Percentiles rank a stretch among this genome's conserved stretches.
Conservation (phyloP, 2,113 vertebrate species). For the Pyrgilauda ruficollis region DNA sequence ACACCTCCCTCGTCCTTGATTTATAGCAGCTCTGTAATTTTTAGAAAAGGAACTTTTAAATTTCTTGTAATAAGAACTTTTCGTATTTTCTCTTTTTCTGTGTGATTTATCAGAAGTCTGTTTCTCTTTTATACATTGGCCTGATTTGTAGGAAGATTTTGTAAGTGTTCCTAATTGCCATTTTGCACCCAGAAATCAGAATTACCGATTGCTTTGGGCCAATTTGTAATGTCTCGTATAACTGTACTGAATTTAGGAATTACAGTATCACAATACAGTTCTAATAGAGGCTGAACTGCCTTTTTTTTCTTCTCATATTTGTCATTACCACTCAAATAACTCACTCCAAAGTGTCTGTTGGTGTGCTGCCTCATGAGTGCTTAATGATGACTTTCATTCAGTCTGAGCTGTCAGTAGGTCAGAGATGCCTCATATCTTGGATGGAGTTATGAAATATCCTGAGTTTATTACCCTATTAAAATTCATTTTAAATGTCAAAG, state of each 20-base stretch:
- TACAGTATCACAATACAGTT: not conserved
- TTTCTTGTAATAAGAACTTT: not conserved
- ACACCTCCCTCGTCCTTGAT: not conserved
- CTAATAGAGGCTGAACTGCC: not conserved
- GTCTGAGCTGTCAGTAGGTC: slow-evolving; percentile 3
- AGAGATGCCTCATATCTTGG: not conserved
- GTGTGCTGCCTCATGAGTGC: not conserved
- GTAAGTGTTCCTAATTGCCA: not conserved
- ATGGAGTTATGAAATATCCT: slow-evolving; percentile 34
- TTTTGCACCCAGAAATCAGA: not conserved
- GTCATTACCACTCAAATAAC: not conserved
- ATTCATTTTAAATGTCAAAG: slow-evolving; percentile 61
- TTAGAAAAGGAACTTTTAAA: not conserved
- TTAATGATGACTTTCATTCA: slow-evolving; percentile 21
- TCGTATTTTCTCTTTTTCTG: not conserved
- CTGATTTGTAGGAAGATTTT: not conserved
- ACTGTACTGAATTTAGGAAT: not conserved
- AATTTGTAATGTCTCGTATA: not conserved
- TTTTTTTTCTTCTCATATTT: not conserved
- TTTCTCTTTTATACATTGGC: not conserved
- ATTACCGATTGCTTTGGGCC: not conserved
- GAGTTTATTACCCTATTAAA: slow-evolving; percentile 51
- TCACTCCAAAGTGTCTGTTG: not conserved
- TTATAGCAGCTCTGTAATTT: not conserved
- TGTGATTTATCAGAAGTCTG: not conserved